Evolutionary conservation across 1,140 invertebrate species (phyloP), one percentile per base, ranked within the genome.

Genomic region (Drosophila littoralis): DNA sequence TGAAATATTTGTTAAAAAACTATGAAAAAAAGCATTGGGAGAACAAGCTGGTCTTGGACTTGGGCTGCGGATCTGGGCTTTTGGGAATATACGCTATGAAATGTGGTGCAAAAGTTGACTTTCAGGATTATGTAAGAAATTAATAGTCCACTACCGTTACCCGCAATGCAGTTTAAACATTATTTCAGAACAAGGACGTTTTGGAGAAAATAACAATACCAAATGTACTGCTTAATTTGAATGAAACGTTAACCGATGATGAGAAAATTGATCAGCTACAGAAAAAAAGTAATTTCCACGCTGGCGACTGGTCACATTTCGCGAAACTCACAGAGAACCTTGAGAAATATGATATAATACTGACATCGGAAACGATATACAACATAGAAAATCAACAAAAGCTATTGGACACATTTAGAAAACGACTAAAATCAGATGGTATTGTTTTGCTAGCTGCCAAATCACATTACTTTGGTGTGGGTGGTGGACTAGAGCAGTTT

Each of bases 331-430:
- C 94, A 17, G 65, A 81, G 46, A 85, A 94, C 43, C 64, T 83
- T 28, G 79, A 93, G 67, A 94, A 95, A 80, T 98, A 95, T 93
- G 97, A 98, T 92, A 85, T 95, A 17, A 98, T 98, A 81, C 93
- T 98, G 2, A 97, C 97, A 7, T 96, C 96, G 46, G 98, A 98
- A 93, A 98, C 97, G 1, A 98, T 98, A 82, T 98, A 98, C 83
- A 98, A 97, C 93, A 89, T 94, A 42, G 93, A 94, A 1, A 97
- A 96, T 93, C 96, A 98, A 90, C 79, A 92, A 17, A 98, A 97
- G 90, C 86, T 98, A 0, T 93, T 95, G 46, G 79, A 95, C 48
- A 91, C 97, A 42, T 95, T 98, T 79, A 93, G 95, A 85, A 82
- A 93, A 36, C 93, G 93, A 63, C 90, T 98, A n/a, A 96, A 94